These are phyloP conservation scores for Chalcis sispes DNA, from an alignment of 2,888 invertebrate species.

Conservation along the genomic window DNA sequence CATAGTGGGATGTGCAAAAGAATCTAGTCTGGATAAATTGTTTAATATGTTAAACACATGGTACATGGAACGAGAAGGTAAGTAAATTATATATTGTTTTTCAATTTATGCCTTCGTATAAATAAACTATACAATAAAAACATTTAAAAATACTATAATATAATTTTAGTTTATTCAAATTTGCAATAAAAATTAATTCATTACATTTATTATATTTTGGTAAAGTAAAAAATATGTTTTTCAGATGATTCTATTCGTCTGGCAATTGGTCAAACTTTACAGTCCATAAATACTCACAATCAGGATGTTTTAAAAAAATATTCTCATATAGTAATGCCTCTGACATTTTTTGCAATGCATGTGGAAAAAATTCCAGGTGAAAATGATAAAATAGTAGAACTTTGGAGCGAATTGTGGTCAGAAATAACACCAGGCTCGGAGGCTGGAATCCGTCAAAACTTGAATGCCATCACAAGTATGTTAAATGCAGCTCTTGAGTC, in stretches of 20 bases:
- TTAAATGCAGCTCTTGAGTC: slow-evolving; percentile 86
- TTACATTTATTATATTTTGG: too few species aligned
- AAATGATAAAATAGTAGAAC: slow-evolving; percentile 80
- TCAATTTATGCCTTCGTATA: neutral
- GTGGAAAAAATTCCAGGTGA: slow-evolving; percentile 84
- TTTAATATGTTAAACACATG: slow-evolving; percentile 80
- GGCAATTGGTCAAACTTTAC: slow-evolving; percentile 85
- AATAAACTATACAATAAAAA: neutral
- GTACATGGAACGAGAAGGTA: slow-evolving; percentile 84
- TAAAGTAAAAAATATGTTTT: too few species aligned
- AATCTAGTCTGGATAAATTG: slow-evolving; percentile 82
- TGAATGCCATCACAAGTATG: slow-evolving; percentile 83
- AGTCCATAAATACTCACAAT: slow-evolving; percentile 89
- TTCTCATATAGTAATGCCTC: slow-evolving; percentile 85
- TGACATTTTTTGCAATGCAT: slow-evolving; percentile 95
- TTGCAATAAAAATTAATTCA: too few species aligned
- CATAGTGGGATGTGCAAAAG: slow-evolving; percentile 89
- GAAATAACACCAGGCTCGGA: slow-evolving; percentile 93
- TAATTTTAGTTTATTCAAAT: too few species aligned
- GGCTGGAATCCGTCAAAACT: slow-evolving; percentile 85
- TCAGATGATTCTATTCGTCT: slow-evolving; percentile 85
- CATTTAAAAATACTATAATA: neutral
- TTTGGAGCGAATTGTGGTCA: slow-evolving; percentile 93
- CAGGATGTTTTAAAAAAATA: slow-evolving; percentile 89
- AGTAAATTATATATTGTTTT: slow-evolving; percentile 4